Evolutionary conservation across 2,113 vertebrate species (phyloP).

Genomic region (Spea multiplicata): DNA sequence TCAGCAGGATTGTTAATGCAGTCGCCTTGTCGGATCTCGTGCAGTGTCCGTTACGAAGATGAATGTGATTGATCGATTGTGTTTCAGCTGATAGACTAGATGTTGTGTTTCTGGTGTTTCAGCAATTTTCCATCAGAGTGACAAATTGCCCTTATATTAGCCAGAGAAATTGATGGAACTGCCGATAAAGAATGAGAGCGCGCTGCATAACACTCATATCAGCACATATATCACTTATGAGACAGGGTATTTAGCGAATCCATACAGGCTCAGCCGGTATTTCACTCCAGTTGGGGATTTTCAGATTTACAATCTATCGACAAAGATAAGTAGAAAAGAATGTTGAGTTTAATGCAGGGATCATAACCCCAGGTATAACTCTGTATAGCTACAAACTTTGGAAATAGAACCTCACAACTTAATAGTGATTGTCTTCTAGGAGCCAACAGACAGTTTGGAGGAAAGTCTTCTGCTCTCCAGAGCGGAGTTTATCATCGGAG

Average conservation of each 20-base stretch:
- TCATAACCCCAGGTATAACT: too few species aligned
- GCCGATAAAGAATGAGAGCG: neutral
- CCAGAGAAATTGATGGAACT: constrained; percentile 16
- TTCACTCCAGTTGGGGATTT: neutral
- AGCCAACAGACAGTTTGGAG: constrained; percentile 90
- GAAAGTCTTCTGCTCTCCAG: constrained; percentile 86
- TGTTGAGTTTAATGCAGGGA: too few species aligned
- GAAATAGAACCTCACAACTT: neutral
- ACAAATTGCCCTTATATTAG: constrained; percentile 23
- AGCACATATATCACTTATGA: constrained; percentile 2
- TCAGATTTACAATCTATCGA: neutral
- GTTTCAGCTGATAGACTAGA: constrained; percentile 19
- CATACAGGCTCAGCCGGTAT: neutral
- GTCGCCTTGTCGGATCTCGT: neutral
- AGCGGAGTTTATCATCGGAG: constrained; percentile 77
- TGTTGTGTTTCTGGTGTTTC: constrained; percentile 11
- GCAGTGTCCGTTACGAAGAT: neutral
- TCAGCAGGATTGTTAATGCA: constrained; percentile 32
- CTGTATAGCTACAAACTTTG: too few species aligned
- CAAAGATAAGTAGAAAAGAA: neutral
- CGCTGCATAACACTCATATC: neutral
- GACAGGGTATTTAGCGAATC: neutral
- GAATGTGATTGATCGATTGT: constrained; percentile 19
- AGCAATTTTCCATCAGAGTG: constrained; percentile 18
- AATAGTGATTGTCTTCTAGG: constrained; percentile 65